Conservation (phyloP, 2,797 vertebrate species). For the Enoplosus armatus region DNA sequence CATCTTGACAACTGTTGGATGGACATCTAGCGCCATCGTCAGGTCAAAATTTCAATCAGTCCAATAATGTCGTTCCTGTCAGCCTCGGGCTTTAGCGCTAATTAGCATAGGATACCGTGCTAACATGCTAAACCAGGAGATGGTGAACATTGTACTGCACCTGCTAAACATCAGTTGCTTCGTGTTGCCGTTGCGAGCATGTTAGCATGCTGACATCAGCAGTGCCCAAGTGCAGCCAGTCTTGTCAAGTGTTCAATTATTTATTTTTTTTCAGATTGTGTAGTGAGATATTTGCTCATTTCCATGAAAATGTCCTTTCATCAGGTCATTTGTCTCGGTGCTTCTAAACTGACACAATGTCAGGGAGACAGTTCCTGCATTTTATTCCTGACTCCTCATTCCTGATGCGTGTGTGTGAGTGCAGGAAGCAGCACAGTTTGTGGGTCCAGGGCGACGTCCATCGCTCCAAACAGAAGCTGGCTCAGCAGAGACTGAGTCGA, state of each 20-base stretch:
- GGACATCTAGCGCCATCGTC: no score
- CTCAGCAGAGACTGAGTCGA: conserved; percentile 57
- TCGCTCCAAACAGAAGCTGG: conserved; percentile 87
- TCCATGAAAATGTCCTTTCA: background rate
- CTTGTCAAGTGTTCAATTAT: no score
- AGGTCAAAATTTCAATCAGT: no score
- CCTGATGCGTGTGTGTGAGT: conserved; percentile 29
- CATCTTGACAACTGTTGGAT: background rate
- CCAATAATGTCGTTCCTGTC: no score
- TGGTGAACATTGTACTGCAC: background rate
- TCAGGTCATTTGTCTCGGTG: background rate
- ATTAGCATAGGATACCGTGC: no score
- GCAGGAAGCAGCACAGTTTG: conserved; percentile 90
- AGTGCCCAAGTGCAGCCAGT: background rate
- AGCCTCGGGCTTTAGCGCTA: no score
- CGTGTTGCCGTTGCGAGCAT: no score
- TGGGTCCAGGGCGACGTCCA: conserved; percentile 93
- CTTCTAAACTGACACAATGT: background rate
- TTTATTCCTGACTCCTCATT: no score
- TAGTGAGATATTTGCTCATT: no score
- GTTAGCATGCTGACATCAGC: background rate
- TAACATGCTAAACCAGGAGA: no score
- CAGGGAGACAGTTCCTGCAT: no score
- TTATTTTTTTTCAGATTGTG: no score
- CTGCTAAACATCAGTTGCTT: background rate